Evolutionary conservation across 2,888 invertebrate species (phyloP).

Genomic region (Pandemis heparana): DNA sequence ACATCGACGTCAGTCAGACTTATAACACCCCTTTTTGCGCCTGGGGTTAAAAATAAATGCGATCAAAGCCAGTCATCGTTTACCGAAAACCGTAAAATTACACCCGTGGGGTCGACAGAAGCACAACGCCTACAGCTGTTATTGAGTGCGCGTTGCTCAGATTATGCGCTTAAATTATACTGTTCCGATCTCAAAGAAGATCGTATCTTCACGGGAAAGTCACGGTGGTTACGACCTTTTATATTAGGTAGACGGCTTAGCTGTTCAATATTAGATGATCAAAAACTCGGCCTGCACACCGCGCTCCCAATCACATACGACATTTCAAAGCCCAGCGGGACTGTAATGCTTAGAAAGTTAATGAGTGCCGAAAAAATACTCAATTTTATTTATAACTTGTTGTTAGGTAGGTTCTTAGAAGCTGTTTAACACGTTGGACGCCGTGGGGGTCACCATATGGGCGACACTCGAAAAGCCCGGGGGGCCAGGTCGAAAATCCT

Average conservation of each 20-base stretch:
- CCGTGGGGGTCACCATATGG: too few species aligned
- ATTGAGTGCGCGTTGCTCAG: constrained; percentile 5
- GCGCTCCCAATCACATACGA: neutral
- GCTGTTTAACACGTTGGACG: too few species aligned
- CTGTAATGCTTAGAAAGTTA: neutral
- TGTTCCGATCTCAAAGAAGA: too few species aligned
- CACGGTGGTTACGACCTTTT: too few species aligned
- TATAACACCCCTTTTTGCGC: too few species aligned
- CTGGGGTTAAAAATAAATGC: neutral
- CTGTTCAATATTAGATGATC: neutral
- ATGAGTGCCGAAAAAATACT: neutral
- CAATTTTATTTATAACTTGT: neutral
- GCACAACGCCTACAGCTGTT: constrained; percentile 5
- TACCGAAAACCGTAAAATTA: neutral
- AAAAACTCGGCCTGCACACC: neutral
- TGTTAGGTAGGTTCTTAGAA: too few species aligned
- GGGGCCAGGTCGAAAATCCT: too few species aligned
- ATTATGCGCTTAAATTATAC: constrained; percentile 11
- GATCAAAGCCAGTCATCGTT: neutral
- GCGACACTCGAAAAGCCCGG: too few species aligned
- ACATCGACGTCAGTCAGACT: too few species aligned
- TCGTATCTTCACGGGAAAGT: too few species aligned
- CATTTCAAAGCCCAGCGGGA: neutral
- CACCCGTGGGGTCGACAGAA: neutral
- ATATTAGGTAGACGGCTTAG: neutral